Base-by-base conservation (phyloP, 2,797 vertebrate genomes). In the Antennarius maculatus region DNA sequence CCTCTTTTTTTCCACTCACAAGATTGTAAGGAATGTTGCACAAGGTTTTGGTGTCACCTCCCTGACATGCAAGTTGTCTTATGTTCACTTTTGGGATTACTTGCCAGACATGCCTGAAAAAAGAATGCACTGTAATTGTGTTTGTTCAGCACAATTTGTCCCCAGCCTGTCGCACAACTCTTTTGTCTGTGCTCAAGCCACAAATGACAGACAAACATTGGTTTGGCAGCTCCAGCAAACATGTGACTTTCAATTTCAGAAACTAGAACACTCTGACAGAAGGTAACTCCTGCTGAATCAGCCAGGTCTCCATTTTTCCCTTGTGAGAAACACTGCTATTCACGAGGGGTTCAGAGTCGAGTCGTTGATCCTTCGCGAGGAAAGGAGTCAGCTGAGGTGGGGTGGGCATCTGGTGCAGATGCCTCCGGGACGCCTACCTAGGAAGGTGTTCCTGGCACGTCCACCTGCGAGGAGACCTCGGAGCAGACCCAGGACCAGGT, bases 11-110 rank as follows among this genome's bases (percentile, higher is more conserved):
- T 55, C 5, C 54, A 51, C 45, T 31, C 41, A 14, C 2, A 31
- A 45, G 23, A 34, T 71, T 66, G 16, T 28, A 14, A 46, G 11
- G 10, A 54, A 2, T 0, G 18, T 83, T 87, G 39, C 7, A 8
- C 46, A 86, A 80, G 37, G 15, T 48, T 71, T 64, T 72, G 46
- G 49, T 50, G 42, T 61, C 53, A 15, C 42, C 34, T 47, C 46
- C 63, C 60, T 76, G 50, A 60, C 46, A 4, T 43, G 16, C 34
- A 46, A 49, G 64, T 65, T 65, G 28, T n/a, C 47, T 60, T 6
- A 4, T 2, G 7, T 43, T 81, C 7, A 23, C 13, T 13, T 54
- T 52, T 12, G 11, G 45, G 51, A 47, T 46, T 50, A 54, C 31
- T 41, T 23, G 61, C 62, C 64, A 73, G 66, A 70, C 46, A 52